Percentiles rank a stretch among this genome's conserved stretches.
Conservation (phyloP, 2,113 vertebrate species). For the Elachura formosa region DNA sequence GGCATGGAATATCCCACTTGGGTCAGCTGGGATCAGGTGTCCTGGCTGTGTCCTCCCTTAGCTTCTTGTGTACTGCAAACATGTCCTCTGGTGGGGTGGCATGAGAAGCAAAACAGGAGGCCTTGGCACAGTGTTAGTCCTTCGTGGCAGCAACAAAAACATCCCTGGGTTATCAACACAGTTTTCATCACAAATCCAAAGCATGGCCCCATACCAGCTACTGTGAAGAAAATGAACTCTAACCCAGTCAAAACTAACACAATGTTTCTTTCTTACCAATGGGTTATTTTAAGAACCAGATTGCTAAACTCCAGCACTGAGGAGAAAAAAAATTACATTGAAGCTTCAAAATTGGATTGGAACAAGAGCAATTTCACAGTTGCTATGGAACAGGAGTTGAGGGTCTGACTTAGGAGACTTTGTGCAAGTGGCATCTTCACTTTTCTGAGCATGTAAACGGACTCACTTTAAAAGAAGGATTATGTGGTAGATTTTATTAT, state of each 20-base stretch:
- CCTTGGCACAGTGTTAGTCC: neutral
- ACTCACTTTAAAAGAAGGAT: neutral
- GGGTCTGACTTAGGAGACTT: neutral
- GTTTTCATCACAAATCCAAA: neutral
- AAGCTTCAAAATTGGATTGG: neutral
- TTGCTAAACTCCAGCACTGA: neutral
- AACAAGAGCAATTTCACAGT: neutral
- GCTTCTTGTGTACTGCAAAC: neutral
- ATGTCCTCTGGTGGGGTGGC: neutral
- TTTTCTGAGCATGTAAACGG: neutral
- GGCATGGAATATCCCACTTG: neutral
- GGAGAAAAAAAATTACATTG: neutral
- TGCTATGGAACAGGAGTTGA: neutral
- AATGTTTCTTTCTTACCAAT: neutral
- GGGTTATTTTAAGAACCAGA: neutral
- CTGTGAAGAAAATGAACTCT: neutral
- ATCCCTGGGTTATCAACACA: neutral
- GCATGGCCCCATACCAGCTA: no score
- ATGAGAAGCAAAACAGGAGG: neutral
- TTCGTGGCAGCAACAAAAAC: neutral
- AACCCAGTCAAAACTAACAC: neutral
- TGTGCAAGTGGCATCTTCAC: neutral
- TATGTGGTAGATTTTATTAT: fast-evolving
- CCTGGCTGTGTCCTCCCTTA: neutral
- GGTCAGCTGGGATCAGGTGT: neutral